Conservation (phyloP, 2,113 vertebrate species). For the Anolis carolinensis region DNA sequence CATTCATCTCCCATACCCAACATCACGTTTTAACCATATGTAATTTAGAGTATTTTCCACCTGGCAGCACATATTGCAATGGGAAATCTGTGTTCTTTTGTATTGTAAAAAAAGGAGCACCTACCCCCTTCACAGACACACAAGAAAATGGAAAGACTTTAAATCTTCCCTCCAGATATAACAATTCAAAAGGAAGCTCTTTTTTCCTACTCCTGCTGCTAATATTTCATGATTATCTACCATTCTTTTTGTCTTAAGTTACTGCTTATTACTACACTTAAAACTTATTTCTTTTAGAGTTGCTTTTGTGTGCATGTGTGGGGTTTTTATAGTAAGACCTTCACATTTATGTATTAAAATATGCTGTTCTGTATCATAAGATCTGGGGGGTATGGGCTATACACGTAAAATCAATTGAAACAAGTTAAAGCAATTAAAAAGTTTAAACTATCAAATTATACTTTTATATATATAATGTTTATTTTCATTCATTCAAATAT, state of each 20-base stretch:
- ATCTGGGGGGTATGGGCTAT: too few species aligned
- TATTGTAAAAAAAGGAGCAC: not conserved
- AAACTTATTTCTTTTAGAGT: not conserved
- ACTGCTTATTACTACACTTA: too few species aligned
- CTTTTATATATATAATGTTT: too few species aligned
- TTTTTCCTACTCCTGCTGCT: not conserved
- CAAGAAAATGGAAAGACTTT: not conserved
- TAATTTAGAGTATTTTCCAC: not conserved
- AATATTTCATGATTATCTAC: not conserved
- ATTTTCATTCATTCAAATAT: too few species aligned
- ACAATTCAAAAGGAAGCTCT: not conserved
- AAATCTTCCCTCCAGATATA: not conserved
- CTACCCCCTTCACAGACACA: too few species aligned
- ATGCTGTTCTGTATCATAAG: too few species aligned
- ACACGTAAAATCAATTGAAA: too few species aligned
- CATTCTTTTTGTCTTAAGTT: not conserved
- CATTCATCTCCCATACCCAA: too few species aligned
- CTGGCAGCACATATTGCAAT: not conserved
- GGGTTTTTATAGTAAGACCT: not conserved
- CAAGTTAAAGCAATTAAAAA: too few species aligned
- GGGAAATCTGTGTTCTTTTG: not conserved
- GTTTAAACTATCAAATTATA: too few species aligned
- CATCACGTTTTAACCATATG: not conserved
- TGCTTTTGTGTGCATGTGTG: not conserved
- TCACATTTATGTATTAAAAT: not conserved